Evolutionary conservation across 2,797 vertebrate species (phyloP), one percentile per base, ranked within the genome.

Genomic region (Sebastes matsubarae): DNA sequence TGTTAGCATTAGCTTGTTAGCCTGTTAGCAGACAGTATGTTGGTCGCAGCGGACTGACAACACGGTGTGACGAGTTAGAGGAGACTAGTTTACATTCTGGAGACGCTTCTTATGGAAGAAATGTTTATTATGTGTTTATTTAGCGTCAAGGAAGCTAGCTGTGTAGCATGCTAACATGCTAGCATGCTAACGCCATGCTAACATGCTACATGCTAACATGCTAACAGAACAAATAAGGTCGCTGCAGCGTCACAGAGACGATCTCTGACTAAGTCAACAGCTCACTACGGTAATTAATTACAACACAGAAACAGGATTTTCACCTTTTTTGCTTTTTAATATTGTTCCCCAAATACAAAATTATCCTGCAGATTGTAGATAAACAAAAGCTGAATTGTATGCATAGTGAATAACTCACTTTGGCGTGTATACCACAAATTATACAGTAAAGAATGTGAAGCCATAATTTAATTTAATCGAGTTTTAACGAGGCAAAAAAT

Each of bases 1-100:
- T 18, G 32, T 88, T 89, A 79, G 83, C 90, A 2, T 77, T 68
- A 84, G 92, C 90, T 73, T 20, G 30, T 88, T 89, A 79, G 83
- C 80, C 6, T 55, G 22, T 46, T 78, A 70, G 67, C 66, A 34
- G 20, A 3, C 52, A 69, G 65, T 72, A 52, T 79, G 46, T 13
- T 27, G 16, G 16, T 73, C 54, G 9, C 50, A 66, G 8, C 14
- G 27, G 38, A 83, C 68, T 94, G 91, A 90, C 92, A 93, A 79
- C 89, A 84, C 79, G 38, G 25, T 30, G 18, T 22, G 20, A 60
- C 46, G 32, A 57, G 18, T 14, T 11, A 52, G 1, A 0, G 4
- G 67, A 2, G 10, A 30, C 3, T 55, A 18, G 32, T 63, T 57
- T 18, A 29, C n/a, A n/a, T 78, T 78, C 70, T 22, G 3, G 27